phyloP scores from a whole-genome alignment of 2,797 vertebrate genomes.

The Myotis vivesi region DNA sequence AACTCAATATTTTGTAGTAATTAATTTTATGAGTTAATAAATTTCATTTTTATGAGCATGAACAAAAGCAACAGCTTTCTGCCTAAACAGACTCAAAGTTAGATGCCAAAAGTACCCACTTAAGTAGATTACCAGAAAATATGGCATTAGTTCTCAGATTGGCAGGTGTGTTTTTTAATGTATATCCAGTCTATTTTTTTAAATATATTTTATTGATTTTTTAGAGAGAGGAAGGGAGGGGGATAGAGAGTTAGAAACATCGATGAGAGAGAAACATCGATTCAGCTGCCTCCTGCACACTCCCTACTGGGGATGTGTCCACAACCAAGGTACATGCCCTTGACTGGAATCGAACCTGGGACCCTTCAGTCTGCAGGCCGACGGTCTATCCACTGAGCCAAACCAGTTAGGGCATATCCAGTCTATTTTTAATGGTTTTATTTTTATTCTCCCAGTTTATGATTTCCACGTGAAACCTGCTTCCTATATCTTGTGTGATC shows the following conservation, averaged over 20 bases:
- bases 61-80: slow-evolving; percentile 46
- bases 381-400: no score
- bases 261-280: no score
- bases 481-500: neutral
- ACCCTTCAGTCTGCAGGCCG: no score
- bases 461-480: slow-evolving; percentile 11
- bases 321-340: no score
- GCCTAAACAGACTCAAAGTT: slow-evolving; percentile 23
- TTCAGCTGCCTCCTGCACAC: no score
- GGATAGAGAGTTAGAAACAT: no score
- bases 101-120: neutral
- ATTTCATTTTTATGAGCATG: slow-evolving; percentile 53
- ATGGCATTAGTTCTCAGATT: neutral
- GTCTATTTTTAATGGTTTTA: slow-evolving; percentile 18
- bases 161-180: neutral
- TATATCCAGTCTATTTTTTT: neutral
- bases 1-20: slow-evolving; percentile 58
- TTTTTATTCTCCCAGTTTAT: slow-evolving; percentile 27
- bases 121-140: slow-evolving; percentile 6
- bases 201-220: neutral
- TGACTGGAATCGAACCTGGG: no score
- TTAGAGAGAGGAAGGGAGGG: no score
- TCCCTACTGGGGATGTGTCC: no score
- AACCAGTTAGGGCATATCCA: neutral
- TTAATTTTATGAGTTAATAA: slow-evolving; percentile 61